phyloP scores from a whole-genome alignment of 1,140 invertebrate genomes.

The Monochamus saltuarius region DNA sequence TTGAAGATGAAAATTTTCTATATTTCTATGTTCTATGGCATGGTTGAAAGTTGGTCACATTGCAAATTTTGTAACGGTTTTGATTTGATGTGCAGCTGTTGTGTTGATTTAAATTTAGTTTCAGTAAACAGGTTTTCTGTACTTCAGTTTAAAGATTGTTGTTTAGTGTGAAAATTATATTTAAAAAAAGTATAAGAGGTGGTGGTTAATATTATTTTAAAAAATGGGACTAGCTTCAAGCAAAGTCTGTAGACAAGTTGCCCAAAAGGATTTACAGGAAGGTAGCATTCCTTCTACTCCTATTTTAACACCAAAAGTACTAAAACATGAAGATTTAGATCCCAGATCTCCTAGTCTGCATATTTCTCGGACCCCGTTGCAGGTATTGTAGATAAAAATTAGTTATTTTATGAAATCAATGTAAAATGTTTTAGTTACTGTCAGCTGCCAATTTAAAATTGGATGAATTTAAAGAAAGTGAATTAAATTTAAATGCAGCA shows the following conservation, averaged over 20 bases:
- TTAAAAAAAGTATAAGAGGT: no score
- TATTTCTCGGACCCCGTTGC: constrained; percentile 53
- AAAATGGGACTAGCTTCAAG: constrained; percentile 19
- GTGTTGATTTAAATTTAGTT: no score
- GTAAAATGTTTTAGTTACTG: constrained; percentile 21
- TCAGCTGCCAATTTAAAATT: constrained; percentile 24
- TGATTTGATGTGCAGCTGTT: no score
- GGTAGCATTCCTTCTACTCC: constrained; percentile 32
- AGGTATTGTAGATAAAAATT: constrained; percentile 27
- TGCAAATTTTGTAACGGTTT: no score
- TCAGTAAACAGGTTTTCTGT: no score
- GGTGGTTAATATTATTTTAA: background rate
- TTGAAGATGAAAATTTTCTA: no score
- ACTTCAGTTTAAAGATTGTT: no score
- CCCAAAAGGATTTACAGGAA: constrained; percentile 11
- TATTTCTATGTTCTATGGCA: no score
- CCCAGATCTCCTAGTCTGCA: constrained; percentile 53
- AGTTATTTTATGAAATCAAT: no score
- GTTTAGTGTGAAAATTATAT: no score
- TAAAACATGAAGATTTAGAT: constrained; percentile 37
- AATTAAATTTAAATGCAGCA: constrained; percentile 10
- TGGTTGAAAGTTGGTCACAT: no score
- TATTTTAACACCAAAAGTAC: constrained; percentile 30
- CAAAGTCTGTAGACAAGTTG: constrained; percentile 17
- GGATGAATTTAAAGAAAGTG: constrained; percentile 11